Evolutionary conservation across 2,113 vertebrate species (phyloP).

Genomic region (Stigmatopora argus): DNA sequence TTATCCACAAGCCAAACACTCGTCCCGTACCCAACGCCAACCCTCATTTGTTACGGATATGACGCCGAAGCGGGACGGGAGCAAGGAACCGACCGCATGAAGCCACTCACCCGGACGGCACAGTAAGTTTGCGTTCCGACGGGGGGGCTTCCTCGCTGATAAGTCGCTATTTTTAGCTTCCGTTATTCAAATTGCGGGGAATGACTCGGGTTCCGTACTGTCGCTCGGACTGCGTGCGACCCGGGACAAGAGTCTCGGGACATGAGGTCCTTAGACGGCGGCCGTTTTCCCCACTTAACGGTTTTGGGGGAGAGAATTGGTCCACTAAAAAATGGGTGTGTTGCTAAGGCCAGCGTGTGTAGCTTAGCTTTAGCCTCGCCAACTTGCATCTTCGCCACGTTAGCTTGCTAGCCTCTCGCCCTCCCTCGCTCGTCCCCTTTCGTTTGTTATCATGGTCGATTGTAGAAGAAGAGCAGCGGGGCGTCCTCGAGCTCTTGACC

Average conservation of each 20-base stretch:
- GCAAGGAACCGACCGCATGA: slow-evolving; percentile 26
- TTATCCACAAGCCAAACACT: slow-evolving; percentile 36
- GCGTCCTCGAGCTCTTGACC: background rate
- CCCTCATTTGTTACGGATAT: slow-evolving; percentile 24
- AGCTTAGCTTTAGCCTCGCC: slow-evolving; percentile 9
- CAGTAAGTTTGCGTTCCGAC: slow-evolving; percentile 44
- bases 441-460: background rate
- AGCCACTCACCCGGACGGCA: slow-evolving; percentile 12
- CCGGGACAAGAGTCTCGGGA: background rate
- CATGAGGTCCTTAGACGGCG: background rate
- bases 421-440: background rate
- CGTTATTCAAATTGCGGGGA: slow-evolving; percentile 14
- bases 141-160: background rate
- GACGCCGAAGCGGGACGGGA: slow-evolving; percentile 35
- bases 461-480: too few species aligned
- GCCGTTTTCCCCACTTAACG: background rate
- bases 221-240: background rate
- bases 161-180: slow-evolving; percentile 40
- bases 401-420: background rate
- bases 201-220: slow-evolving; percentile 3
- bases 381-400: background rate
- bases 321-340: background rate
- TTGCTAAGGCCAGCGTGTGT: slow-evolving; percentile 3
- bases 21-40: slow-evolving; percentile 3
- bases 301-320: background rate